These are phyloP conservation scores for Stenotaenia linearis DNA, from an alignment of 2,888 invertebrate genomes.

Conservation along the genomic window DNA sequence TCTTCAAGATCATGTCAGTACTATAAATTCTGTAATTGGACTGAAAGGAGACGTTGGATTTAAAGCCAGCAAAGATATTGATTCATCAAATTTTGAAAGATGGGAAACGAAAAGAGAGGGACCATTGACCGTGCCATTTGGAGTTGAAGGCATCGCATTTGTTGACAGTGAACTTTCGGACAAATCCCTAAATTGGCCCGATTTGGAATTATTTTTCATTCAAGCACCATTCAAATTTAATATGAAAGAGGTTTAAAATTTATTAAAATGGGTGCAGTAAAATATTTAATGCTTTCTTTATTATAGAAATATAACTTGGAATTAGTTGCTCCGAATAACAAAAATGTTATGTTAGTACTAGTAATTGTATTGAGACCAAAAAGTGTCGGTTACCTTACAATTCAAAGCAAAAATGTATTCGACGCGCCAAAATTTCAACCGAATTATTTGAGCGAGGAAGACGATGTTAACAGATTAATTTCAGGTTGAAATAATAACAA, in stretches of 20 bases:
- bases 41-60: neutral
- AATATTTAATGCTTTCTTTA: neutral
- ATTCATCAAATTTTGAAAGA: neutral
- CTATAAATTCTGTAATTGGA: constrained; percentile 32
- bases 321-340: neutral
- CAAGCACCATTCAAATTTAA: neutral
- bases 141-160: constrained; percentile 30
- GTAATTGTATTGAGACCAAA: neutral
- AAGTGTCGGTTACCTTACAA: constrained; percentile 43
- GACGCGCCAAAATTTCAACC: constrained; percentile 83
- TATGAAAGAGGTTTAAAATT: neutral
- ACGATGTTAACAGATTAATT: constrained; percentile 69
- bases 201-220: neutral
- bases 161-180: constrained; percentile 21
- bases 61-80: neutral
- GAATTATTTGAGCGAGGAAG: constrained; percentile 78
- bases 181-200: constrained; percentile 30
- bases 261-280: neutral
- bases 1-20: constrained; percentile 50
- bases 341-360: neutral
- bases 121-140: constrained; percentile 30
- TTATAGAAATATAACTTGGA: neutral
- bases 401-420: constrained; percentile 74
- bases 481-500: constrained; percentile 53
- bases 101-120: constrained; percentile 9